A percentile compares a stretch with the other conserved stretches of the same genome.
These are phyloP conservation scores for Lipotes vexillifer DNA, from an alignment of 2,113 vertebrate species.

Conservation along the genomic window DNA sequence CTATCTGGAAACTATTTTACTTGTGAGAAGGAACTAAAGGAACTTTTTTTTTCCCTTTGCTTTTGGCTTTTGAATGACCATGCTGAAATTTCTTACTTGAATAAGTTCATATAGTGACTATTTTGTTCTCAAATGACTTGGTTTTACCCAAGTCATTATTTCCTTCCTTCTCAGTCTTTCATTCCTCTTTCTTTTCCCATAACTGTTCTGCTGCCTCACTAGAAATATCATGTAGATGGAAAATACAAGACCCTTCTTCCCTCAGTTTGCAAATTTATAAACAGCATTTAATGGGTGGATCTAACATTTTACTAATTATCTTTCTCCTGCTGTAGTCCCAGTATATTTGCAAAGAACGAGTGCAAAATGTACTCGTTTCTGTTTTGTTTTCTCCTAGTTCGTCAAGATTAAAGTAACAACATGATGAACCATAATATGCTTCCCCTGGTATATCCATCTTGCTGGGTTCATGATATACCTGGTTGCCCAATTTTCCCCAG, in stretches of 20 bases:
- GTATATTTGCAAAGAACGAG: slow-evolving; percentile 2
- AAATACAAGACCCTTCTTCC: neutral
- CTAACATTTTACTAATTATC: neutral
- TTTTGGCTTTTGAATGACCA: neutral
- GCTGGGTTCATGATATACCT: neutral
- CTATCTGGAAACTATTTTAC: neutral
- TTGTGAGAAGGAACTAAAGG: neutral
- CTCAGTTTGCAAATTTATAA: neutral
- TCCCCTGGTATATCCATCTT: neutral
- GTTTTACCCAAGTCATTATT: neutral
- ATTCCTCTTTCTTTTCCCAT: neutral
- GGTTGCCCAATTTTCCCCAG: neutral
- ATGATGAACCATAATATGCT: neutral
- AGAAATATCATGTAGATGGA: slow-evolving; percentile 18
- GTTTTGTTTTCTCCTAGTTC: neutral
- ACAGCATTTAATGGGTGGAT: neutral
- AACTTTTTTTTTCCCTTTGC: neutral
- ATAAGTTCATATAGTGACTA: neutral
- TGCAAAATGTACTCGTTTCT: neutral
- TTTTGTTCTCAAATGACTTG: neutral
- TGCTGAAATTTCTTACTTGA: neutral
- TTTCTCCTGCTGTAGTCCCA: neutral
- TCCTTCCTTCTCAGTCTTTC: neutral
- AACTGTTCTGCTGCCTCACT: neutral
- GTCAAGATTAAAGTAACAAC: neutral